Percentiles rank a stretch among this genome's conserved stretches.
phyloP scores from a whole-genome alignment of 2,797 vertebrate genomes.

The Synaphobranchus kaupii region DNA sequence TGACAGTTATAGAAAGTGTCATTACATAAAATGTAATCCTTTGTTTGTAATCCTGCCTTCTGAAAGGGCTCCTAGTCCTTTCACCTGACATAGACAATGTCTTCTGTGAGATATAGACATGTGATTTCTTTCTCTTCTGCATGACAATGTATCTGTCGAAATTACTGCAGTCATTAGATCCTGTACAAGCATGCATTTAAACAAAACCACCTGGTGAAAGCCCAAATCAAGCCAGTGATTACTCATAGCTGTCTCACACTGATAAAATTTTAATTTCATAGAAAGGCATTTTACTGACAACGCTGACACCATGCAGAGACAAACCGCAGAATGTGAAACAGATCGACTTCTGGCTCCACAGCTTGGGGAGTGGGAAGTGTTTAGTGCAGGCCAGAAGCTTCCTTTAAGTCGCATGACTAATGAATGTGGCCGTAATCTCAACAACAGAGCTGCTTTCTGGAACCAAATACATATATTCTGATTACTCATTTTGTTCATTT shows the following conservation, averaged over 20 bases:
- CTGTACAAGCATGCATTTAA: neutral
- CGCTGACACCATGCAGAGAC: neutral
- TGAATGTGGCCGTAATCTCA: neutral
- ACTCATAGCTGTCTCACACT: neutral
- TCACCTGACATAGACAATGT: neutral
- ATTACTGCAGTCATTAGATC: neutral
- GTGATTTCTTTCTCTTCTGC: neutral
- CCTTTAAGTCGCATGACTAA: slow-evolving; percentile 1
- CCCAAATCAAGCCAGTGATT: neutral
- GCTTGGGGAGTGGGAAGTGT: neutral
- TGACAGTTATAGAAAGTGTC: no score
- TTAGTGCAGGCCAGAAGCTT: neutral
- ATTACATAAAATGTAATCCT: no score
- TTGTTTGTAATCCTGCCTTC: no score
- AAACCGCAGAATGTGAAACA: neutral
- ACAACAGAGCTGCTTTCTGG: neutral
- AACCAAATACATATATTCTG: neutral
- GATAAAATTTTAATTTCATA: neutral
- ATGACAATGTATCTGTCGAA: neutral
- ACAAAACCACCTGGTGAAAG: neutral
- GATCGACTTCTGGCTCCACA: neutral
- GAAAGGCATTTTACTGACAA: neutral
- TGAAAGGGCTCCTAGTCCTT: no score
- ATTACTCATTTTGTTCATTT: neutral
- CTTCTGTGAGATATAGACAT: neutral